Conservation (phyloP, 2,113 vertebrate genomes). For the Lucifuga dentata region DNA sequence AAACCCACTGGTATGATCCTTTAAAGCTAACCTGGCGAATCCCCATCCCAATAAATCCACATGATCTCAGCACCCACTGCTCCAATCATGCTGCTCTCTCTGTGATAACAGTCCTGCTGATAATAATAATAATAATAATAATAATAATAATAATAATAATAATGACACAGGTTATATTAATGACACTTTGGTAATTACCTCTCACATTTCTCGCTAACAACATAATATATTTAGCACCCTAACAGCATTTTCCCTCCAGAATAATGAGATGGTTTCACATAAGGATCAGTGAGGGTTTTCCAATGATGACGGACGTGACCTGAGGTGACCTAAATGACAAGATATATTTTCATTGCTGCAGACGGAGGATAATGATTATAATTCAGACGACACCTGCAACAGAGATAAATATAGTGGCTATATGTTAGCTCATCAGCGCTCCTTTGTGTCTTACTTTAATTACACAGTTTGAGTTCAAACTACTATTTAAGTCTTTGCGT, state of each 20-base stretch:
- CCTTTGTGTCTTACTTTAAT: not conserved
- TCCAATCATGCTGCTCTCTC: not conserved
- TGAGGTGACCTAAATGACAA: conserved; percentile 24
- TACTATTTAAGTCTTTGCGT: not conserved
- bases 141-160: conserved; percentile 15
- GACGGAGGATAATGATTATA: conserved; percentile 42
- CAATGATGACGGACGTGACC: conserved; percentile 15
- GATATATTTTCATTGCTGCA: conserved; percentile 38
- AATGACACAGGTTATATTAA: conserved; percentile 49
- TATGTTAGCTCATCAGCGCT: conserved; percentile 27
- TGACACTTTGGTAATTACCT: conserved; percentile 50
- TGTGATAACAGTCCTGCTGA: conserved; percentile 3
- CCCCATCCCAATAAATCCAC: too few species aligned
- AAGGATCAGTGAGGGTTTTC: conserved; percentile 4
- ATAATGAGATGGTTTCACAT: not conserved
- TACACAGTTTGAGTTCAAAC: not conserved
- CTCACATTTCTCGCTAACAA: conserved; percentile 16
- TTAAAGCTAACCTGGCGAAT: too few species aligned
- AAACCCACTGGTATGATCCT: too few species aligned
- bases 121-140: not conserved
- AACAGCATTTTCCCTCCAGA: conserved; percentile 18
- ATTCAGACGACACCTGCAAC: conserved; percentile 39
- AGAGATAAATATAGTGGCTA: conserved; percentile 32
- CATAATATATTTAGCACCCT: conserved; percentile 37
- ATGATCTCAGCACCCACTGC: too few species aligned